Percentiles rank a stretch among this genome's conserved stretches.
phyloP scores from a whole-genome alignment of 2,797 vertebrate genomes.

The Sphaeramia orbicularis region DNA sequence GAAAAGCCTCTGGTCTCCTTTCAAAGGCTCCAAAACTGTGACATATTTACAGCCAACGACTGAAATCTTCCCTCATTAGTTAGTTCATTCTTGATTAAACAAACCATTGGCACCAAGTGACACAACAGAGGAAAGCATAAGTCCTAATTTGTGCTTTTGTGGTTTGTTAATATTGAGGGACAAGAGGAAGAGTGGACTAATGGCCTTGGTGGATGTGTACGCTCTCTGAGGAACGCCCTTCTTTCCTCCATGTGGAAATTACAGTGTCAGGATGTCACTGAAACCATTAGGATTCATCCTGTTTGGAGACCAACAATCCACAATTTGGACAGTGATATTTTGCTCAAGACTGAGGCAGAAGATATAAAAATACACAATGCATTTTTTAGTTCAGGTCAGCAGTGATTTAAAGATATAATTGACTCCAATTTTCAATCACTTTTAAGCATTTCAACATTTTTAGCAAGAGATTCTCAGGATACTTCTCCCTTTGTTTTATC shows the following conservation, averaged over 20 bases:
- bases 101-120: too few species aligned
- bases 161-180: too few species aligned
- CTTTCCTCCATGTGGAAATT: neutral
- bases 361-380: neutral
- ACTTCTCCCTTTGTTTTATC: neutral
- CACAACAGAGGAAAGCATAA: too few species aligned
- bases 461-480: neutral
- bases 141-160: too few species aligned
- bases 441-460: neutral
- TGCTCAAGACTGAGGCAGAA: neutral
- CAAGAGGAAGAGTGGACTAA: too few species aligned
- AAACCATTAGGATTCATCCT: neutral
- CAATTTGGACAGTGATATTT: neutral
- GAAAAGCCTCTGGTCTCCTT: too few species aligned
- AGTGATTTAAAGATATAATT: conserved; percentile 13
- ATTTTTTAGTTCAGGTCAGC: conserved; percentile 24
- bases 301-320: neutral
- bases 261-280: neutral
- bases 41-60: too few species aligned
- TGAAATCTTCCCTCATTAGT: too few species aligned
- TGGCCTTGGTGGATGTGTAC: too few species aligned
- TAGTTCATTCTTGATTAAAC: too few species aligned
- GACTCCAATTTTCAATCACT: conserved; percentile 27
- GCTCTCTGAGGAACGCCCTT: neutral
- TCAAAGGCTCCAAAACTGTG: too few species aligned